Conservation (phyloP, 2,888 invertebrate genomes). For the Tholera decimalis region DNA sequence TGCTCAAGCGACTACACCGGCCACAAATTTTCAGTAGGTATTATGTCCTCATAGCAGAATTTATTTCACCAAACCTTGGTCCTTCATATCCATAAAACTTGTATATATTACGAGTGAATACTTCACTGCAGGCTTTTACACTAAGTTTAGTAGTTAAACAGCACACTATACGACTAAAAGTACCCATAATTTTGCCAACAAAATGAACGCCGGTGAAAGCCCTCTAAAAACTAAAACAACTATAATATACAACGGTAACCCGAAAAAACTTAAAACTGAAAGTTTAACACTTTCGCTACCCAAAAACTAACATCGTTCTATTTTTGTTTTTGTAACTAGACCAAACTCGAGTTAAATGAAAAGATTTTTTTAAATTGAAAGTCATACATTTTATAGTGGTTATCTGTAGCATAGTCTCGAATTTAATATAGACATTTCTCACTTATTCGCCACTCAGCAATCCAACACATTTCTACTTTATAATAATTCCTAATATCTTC, state of each 20-base stretch:
- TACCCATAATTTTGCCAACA: conserved; percentile 56
- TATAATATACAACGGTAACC: conserved; percentile 24
- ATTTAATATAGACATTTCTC: too few relatives aligned
- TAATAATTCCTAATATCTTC: too few relatives aligned
- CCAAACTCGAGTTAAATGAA: neutral
- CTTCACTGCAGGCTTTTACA: conserved; percentile 43
- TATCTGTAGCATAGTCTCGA: neutral
- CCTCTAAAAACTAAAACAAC: conserved; percentile 43
- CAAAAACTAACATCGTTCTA: neutral
- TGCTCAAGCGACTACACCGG: neutral
- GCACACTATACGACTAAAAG: conserved; percentile 44
- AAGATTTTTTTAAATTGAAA: neutral
- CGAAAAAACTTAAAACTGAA: neutral
- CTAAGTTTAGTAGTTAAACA: conserved; percentile 55
- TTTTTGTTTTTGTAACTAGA: neutral
- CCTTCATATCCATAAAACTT: conserved; percentile 37
- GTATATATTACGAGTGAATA: conserved; percentile 26
- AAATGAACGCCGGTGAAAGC: conserved; percentile 38
- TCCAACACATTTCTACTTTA: too few relatives aligned
- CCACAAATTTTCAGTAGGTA: neutral
- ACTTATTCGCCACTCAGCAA: too few relatives aligned
- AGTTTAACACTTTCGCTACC: neutral
- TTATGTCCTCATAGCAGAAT: neutral
- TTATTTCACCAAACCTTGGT: conserved; percentile 15
- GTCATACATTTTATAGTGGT: neutral